Evolutionary conservation across 1,140 invertebrate species (phyloP), one percentile per base, ranked within the genome.

Genomic region (Mamestra configurata): DNA sequence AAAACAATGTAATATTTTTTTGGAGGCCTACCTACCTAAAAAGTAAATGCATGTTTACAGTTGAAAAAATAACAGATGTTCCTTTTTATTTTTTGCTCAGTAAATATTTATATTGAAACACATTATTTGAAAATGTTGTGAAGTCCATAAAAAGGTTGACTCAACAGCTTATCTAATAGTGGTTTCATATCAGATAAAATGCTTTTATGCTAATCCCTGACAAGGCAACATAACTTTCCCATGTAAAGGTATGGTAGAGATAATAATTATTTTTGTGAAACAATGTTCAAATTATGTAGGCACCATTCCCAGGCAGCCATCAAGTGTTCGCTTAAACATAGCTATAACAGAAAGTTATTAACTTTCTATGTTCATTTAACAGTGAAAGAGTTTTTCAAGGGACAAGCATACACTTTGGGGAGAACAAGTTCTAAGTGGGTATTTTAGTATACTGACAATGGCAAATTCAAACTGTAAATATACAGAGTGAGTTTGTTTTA

Each of bases 361-460:
- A 66, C 61, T 66, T 66, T 66, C 35, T 57, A 57, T 57, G 53
- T 57, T 57, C 53, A 57, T 57, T 57, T 24, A 11, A 57, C 11
- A 57, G 53, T 57, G 22, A 57, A 57, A 27, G 24, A 57, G 53
- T 24, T 40, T 68, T 43, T 68, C 22, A 22, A 68, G 10, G 64
- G 40, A 22, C 18, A 46, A 43, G 4, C 37, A 46, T 24, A 68
- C n/a, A n/a, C 64, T 43, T 20, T 6, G 22, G 20, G 24, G 22
- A 18, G 31, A 66, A 11, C 51, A 7, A 22, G 7, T 53, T 7
- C 22, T 8, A 10, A 57, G 27, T 15, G 0, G 10, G 43, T 46
- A 1, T 46, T 13, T 4, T 46, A 46, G 1, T 46, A 15, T 11
- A 10, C 1, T 10, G 10, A 10, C 40, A 43, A 11, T 43, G 0